Conservation (phyloP, 2,888 invertebrate species). For the Esperia sulphurella region DNA sequence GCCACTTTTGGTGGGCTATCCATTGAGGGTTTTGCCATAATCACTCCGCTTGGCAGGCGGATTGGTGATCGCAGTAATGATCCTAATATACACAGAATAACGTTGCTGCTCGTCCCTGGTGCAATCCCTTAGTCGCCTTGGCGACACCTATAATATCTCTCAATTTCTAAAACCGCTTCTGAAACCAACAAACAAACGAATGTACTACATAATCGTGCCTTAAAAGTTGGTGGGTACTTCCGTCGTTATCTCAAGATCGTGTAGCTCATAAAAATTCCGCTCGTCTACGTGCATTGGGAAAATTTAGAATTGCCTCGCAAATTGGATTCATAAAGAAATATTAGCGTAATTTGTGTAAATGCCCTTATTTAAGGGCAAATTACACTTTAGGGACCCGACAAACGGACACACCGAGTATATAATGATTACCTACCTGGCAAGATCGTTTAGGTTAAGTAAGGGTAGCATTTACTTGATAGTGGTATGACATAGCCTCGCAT, state of each 20-base stretch:
- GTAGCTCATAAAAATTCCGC: constrained; percentile 8
- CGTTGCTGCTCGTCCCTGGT: too few relatives aligned
- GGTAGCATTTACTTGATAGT: constrained; percentile 1
- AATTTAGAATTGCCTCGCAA: constrained; percentile 11
- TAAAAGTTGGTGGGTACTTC: too few relatives aligned
- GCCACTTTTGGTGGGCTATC: too few relatives aligned
- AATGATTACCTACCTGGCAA: constrained; percentile 1
- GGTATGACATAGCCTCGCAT: neutral
- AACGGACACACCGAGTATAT: constrained; percentile 1
- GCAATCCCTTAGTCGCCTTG: too few relatives aligned
- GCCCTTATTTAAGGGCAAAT: constrained; percentile 3
- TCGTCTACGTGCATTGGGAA: neutral
- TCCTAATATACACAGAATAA: too few relatives aligned
- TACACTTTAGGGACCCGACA: constrained; percentile 3
- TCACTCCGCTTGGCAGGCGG: too few relatives aligned
- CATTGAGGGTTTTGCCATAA: too few relatives aligned
- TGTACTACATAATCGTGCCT: too few relatives aligned
- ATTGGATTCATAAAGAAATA: constrained; percentile 19
- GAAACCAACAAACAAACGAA: too few relatives aligned
- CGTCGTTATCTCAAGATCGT: neutral
- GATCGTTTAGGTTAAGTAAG: constrained; percentile 7
- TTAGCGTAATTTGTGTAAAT: constrained; percentile 17
- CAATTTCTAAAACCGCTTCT: too few relatives aligned
- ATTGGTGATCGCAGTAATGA: too few relatives aligned
- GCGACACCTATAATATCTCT: too few relatives aligned